Evolutionary conservation across 2,113 vertebrate species (phyloP), one percentile per base, ranked within the genome.

Genomic region (Phylloscopus whistleri): DNA sequence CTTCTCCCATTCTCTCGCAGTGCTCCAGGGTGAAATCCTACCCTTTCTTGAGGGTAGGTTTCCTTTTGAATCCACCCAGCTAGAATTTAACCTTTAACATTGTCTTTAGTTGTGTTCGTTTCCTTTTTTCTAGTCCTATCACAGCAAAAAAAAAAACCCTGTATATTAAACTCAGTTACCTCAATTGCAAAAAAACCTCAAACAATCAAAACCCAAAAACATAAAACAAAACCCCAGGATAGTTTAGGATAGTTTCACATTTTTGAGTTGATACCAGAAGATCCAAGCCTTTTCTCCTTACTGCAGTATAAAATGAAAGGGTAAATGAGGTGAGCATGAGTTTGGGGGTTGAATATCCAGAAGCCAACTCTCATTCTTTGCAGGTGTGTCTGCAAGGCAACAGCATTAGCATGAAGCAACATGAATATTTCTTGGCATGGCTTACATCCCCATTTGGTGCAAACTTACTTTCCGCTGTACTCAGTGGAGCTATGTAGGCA

Each of bases 281-380:
- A 16, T 49, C 46, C 14, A 44, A 70, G 18, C 21, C 21, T 48
- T 62, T 43, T 13, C 20, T 46, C 23, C 31, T 89, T 80, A 69
- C 4, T 26, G 41, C 22, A 53, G 7, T 17, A 11, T 30, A 33
- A 91, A 92, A 60, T 31, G 13, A 49, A 73, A 79, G 3, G 9
- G 15, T 53, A 31, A 63, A 48, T 49, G 53, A 55, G 4, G 7
- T 35, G 14, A 18, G 12, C 4, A 2, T 55, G 35, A 2, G 8
- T 52, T n/a, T 31, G 5, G 4, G 5, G 18, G 1, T 7, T 49
- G 10, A 60, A 35, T 3, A 0, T 60, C 53, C 59, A 60, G 72
- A 86, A 79, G 3, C 15, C 55, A 8, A 15, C 15, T 79, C 16
- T 82, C 3, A 7, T 35, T 84, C 10, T 84, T 62, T 85, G 21